Percentiles rank a stretch among this genome's conserved stretches.
Conservation (phyloP, 2,888 invertebrate species). For the Leptinotarsa peninsularis region DNA sequence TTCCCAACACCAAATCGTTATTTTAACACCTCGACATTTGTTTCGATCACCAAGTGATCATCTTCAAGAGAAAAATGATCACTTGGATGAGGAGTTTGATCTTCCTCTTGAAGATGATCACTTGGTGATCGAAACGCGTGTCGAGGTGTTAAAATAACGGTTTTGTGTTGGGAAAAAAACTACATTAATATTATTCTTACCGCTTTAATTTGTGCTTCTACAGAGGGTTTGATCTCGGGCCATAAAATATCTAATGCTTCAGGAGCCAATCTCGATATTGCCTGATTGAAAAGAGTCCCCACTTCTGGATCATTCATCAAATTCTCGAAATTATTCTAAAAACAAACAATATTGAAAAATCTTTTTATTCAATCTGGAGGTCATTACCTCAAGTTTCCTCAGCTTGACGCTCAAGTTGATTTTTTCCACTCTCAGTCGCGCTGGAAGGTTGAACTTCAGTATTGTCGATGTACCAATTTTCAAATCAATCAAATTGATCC, state of each 20-base stretch:
- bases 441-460: slow-evolving; percentile 54
- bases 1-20: too few species aligned
- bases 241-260: slow-evolving; percentile 64
- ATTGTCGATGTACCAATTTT: slow-evolving; percentile 59
- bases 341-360: slow-evolving; percentile 29
- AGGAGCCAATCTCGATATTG: slow-evolving; percentile 62
- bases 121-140: too few species aligned
- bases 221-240: slow-evolving; percentile 63
- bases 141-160: too few species aligned
- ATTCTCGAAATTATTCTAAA: slow-evolving; percentile 63
- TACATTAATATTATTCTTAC: slow-evolving; percentile 52
- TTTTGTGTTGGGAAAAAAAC: too few species aligned
- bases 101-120: too few species aligned
- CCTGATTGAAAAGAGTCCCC: slow-evolving; percentile 63
- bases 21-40: too few species aligned
- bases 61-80: too few species aligned
- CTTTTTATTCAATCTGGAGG: too few species aligned
- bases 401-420: slow-evolving; percentile 60
- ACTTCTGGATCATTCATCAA: slow-evolving; percentile 62
- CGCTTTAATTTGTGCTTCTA: slow-evolving; percentile 60
- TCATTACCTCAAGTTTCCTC: slow-evolving; percentile 57
- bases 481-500: slow-evolving; percentile 61
- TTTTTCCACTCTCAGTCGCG: slow-evolving; percentile 52
- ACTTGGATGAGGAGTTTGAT: too few species aligned
- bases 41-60: too few species aligned